Evolutionary conservation across 1,140 invertebrate species (phyloP), one percentile per base, ranked within the genome.

Genomic region (Aphaenogaster floridana): DNA sequence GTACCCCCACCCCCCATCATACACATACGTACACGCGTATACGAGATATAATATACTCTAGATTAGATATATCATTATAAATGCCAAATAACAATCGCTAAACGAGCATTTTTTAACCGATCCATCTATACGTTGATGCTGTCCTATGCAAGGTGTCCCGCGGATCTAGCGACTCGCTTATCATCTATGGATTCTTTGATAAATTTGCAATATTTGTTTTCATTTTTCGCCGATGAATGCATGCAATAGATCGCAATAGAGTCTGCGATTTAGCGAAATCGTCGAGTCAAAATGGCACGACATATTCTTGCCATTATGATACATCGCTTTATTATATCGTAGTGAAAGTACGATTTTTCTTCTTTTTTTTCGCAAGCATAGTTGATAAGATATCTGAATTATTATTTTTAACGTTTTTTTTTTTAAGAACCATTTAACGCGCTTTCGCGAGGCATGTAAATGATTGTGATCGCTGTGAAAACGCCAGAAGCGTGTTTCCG

Each of bases 191-290:
- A 54, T 52, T 17, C 15, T 28, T 71, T 50, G 21, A 50, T 71
- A 17, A 50, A 15, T 15, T 17, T 52, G 69, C 34, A 34, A 36
- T 34, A 69, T 57, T 57, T 57, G 6, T 42, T 68, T 42, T 42
- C 4, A 68, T 6, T 57, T 69, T 34, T 11, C 36, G 11, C 7
- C n/a, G 61, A 76, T 78, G n/a, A 68, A 34, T 52, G 6, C 2
- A 17, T 57, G 11, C 39, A 34, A 8, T 45, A 8, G 17, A 39
- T 42, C 39, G 2, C 21, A 50, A 64, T 64, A 5, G 15, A 34
- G 45, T 71, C 7, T 42, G n/a, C n/a, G 59, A 88, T 87, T 68
- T 63, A 76, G 34, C 34, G 21, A 71, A 11, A 34, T 63, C 54
- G 52, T 71, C 66, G 48, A 66, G 74, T 87, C 50, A 42, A 42